phyloP scores from a whole-genome alignment of 1,140 invertebrate species.

The Portunus trituberculatus region DNA sequence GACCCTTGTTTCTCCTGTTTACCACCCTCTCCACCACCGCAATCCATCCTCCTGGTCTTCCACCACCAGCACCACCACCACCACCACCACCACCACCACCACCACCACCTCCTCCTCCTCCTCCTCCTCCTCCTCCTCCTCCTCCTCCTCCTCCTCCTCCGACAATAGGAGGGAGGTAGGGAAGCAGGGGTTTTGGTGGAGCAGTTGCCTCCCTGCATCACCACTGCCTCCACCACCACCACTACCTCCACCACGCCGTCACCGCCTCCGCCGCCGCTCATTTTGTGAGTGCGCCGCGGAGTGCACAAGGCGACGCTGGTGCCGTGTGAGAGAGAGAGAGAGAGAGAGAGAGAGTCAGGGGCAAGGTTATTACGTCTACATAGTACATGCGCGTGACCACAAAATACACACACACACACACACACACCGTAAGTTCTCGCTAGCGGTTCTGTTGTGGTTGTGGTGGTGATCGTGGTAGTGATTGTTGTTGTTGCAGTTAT shows the following conservation, averaged over 20 bases:
- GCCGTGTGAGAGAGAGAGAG: constrained; percentile 2
- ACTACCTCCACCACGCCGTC: background rate
- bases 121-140: too few species aligned
- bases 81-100: too few species aligned
- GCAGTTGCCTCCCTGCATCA: background rate
- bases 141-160: too few species aligned
- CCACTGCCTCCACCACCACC: background rate
- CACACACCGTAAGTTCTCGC: background rate
- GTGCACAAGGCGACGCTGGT: background rate
- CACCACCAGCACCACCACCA: too few species aligned
- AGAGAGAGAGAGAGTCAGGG: background rate
- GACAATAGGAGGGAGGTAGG: background rate
- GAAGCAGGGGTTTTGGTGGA: background rate
- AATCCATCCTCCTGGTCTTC: too few species aligned
- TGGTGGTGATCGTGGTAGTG: background rate
- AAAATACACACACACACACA: background rate
- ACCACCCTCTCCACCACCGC: too few species aligned
- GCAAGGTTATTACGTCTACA: background rate
- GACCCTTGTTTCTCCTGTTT: too few species aligned
- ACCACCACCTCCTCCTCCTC: too few species aligned
- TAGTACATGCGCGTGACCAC: background rate
- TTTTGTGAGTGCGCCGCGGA: background rate
- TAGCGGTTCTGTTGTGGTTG: background rate
- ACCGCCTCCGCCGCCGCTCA: background rate
- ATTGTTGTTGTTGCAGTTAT: background rate